These are phyloP conservation scores for Cynocephalus volans DNA, from an alignment of 2,113 vertebrate species.

Conservation along the genomic window DNA sequence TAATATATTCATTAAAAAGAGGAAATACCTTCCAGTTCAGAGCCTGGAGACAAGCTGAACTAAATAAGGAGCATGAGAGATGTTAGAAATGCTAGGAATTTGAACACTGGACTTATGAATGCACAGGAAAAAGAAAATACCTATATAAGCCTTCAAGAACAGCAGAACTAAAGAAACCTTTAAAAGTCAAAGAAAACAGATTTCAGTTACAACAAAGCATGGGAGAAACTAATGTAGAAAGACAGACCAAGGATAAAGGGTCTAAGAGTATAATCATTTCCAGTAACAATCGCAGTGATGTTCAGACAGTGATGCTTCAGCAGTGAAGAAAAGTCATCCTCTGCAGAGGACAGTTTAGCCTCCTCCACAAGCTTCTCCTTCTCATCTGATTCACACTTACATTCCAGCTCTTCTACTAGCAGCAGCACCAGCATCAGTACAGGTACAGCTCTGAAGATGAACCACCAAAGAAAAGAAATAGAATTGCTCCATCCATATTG, in stretches of 20 bases:
- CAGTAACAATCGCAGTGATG: conserved; percentile 90
- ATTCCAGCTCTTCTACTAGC: conserved; percentile 90
- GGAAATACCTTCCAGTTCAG: neutral
- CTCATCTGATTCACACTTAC: conserved; percentile 92
- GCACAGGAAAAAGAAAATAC: conserved; percentile 97
- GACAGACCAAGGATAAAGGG: conserved; percentile 94
- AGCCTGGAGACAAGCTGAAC: neutral
- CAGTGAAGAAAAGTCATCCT: conserved; percentile 94
- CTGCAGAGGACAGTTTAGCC: conserved; percentile 90
- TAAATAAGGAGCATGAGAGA: conserved; percentile 92
- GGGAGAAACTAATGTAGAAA: conserved; percentile 91
- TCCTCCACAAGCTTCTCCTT: conserved; percentile 90
- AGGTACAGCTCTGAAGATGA: conserved; percentile 94
- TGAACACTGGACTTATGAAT: conserved; percentile 98
- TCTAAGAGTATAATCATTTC: conserved; percentile 93
- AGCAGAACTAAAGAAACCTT: conserved; percentile 93
- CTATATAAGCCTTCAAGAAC: conserved; percentile 96
- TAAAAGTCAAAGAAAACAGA: conserved; percentile 95
- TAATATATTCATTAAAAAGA: neutral
- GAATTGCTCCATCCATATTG: neutral
- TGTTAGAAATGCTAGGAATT: conserved; percentile 98
- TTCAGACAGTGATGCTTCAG: conserved; percentile 93
- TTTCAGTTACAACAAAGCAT: conserved; percentile 89
- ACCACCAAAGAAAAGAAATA: conserved; percentile 95
- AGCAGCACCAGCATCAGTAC: conserved; percentile 90